These are phyloP conservation scores for Trissoscelio sp. DNA, from an alignment of 2,888 invertebrate species.

Conservation along the genomic window DNA sequence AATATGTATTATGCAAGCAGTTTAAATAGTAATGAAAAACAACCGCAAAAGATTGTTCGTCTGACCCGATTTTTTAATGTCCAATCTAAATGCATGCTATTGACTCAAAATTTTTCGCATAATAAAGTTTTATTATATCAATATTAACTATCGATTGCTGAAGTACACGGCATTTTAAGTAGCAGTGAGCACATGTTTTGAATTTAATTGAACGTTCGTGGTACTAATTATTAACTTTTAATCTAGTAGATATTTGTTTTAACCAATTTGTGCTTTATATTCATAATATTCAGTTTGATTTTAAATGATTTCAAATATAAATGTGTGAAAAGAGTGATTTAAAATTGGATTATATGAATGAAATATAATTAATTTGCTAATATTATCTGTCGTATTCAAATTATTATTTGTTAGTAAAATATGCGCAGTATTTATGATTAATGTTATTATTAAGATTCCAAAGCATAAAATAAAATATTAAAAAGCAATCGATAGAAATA, in stretches of 20 bases:
- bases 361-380: too few relatives aligned
- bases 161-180: background rate
- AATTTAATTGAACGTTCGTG: background rate
- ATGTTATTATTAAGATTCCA: too few relatives aligned
- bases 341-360: too few relatives aligned
- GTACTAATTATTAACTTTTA: background rate
- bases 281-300: too few relatives aligned
- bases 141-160: conserved; percentile 11
- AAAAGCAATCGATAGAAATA: too few relatives aligned
- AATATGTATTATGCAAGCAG: conserved; percentile 20
- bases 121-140: conserved; percentile 21
- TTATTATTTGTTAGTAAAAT: too few relatives aligned
- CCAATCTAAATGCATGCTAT: conserved; percentile 24
- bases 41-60: conserved; percentile 14
- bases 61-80: conserved; percentile 33
- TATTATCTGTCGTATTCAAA: too few relatives aligned
- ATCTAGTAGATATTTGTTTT: background rate
- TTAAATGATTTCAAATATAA: too few relatives aligned
- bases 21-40: conserved; percentile 21
- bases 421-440: too few relatives aligned
- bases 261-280: background rate
- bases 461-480: too few relatives aligned
- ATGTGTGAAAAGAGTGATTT: too few relatives aligned
- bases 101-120: conserved; percentile 19
- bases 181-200: background rate